Percentiles rank a stretch among this genome's conserved stretches.
Conservation (phyloP, 2,888 invertebrate species). For the Drosophila hamatofila region DNA sequence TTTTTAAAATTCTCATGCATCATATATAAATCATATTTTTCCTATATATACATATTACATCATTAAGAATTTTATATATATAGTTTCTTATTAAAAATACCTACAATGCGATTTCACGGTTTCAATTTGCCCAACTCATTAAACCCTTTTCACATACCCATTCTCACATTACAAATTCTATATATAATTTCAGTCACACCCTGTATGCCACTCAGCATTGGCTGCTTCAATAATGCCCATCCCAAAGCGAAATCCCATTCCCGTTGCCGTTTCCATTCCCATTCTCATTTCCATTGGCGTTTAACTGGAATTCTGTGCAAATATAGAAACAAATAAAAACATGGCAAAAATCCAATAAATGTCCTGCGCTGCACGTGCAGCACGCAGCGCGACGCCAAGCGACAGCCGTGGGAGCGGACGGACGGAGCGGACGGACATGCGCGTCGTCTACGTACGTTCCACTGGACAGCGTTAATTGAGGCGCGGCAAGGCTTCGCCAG, state of each 20-base stretch:
- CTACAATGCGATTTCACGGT: background rate
- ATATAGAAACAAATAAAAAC: constrained; percentile 78
- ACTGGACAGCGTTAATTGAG: constrained; percentile 67
- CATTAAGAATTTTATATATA: background rate
- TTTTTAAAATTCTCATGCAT: background rate
- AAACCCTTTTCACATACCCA: background rate
- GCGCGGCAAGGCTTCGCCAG: constrained; percentile 34
- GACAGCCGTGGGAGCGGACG: constrained; percentile 49
- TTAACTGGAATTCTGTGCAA: constrained; percentile 81
- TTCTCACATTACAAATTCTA: background rate
- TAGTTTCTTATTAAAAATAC: background rate
- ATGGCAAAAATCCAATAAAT: constrained; percentile 84
- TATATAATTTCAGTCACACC: constrained; percentile 18
- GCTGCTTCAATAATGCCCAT: background rate
- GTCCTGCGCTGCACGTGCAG: constrained; percentile 84
- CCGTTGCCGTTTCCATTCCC: constrained; percentile 28
- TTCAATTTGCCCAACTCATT: background rate
- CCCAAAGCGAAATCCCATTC: constrained; percentile 13
- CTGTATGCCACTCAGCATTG: constrained; percentile 22
- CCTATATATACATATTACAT: background rate
- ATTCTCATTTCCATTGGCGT: constrained; percentile 63
- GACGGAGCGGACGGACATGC: constrained; percentile 19
- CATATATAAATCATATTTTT: background rate
- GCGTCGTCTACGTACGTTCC: constrained; percentile 15
- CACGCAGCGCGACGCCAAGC: constrained; percentile 50